Evolutionary conservation across 2,113 vertebrate genomes (phyloP).

Genomic region (Mus pahari): DNA sequence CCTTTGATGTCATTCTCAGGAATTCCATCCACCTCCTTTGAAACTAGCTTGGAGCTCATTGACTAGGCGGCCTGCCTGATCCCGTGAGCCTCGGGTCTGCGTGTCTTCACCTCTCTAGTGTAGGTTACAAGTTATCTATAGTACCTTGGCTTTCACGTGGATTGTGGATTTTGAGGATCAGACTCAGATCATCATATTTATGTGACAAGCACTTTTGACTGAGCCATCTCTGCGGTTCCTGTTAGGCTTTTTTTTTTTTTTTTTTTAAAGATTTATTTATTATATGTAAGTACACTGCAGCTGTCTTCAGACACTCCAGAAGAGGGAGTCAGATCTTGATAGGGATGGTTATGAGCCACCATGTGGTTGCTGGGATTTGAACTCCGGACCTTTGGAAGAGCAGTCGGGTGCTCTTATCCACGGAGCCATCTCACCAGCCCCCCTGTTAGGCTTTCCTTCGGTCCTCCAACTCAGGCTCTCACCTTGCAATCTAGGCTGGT

Average conservation of each 20-base stretch:
- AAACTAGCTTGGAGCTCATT: not conserved
- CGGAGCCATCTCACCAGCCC: no score
- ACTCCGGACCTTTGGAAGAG: no score
- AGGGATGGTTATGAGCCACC: no score
- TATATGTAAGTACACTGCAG: no score
- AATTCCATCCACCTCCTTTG: not conserved
- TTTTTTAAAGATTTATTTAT: no score
- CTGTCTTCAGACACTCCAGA: no score
- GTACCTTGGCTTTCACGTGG: not conserved
- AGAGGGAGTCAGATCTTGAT: no score
- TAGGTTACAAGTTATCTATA: no score
- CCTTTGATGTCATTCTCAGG: not conserved
- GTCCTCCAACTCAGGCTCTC: not conserved
- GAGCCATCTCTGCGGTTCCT: not conserved
- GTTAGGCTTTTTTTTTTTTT: not conserved
- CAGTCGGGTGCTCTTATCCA: no score
- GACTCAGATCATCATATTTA: not conserved
- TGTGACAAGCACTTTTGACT: not conserved
- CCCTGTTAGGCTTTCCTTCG: not conserved
- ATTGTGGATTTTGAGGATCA: not conserved
- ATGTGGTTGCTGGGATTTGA: no score
- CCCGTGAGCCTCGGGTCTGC: not conserved
- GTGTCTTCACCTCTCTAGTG: not conserved
- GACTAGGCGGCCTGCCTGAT: not conserved
- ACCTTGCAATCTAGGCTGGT: not conserved